These are phyloP conservation scores for Passerina amoena DNA, from an alignment of 2,113 vertebrate genomes.

Conservation along the genomic window DNA sequence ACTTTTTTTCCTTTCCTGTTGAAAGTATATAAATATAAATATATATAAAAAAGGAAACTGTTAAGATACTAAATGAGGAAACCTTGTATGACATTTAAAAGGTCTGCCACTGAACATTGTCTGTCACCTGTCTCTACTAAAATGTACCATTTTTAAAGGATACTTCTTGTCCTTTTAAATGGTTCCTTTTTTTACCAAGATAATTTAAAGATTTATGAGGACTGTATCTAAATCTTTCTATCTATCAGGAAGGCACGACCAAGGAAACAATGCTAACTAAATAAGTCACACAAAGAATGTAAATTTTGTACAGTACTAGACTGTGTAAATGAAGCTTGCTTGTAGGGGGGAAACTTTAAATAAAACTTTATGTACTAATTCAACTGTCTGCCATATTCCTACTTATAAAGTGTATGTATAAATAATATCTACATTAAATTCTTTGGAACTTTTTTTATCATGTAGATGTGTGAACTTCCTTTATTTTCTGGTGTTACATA, in stretches of 20 bases:
- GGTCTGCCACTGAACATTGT: conserved; percentile 61
- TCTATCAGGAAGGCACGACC: conserved; percentile 80
- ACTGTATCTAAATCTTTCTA: conserved; percentile 81
- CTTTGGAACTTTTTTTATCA: conserved; percentile 65
- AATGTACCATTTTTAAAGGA: conserved; percentile 72
- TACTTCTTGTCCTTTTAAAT: conserved; percentile 75
- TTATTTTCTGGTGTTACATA: background rate
- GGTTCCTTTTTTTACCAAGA: conserved; percentile 71
- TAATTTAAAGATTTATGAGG: conserved; percentile 77
- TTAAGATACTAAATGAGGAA: conserved; percentile 60
- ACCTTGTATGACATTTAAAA: conserved; percentile 46
- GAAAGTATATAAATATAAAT: conserved; percentile 72
- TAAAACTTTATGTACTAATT: conserved; percentile 87
- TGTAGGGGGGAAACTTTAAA: conserved; percentile 85
- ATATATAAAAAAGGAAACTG: conserved; percentile 71
- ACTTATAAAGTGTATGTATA: conserved; percentile 64
- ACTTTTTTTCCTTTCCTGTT: conserved; percentile 70
- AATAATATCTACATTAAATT: conserved; percentile 65
- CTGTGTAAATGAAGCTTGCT: conserved; percentile 88
- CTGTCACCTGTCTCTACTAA: conserved; percentile 66
- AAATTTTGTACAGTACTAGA: conserved; percentile 88
- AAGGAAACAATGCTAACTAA: conserved; percentile 75
- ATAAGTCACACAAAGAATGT: conserved; percentile 78
- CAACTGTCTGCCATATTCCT: conserved; percentile 69
- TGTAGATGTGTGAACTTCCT: conserved; percentile 30